Conservation (phyloP, 2,797 vertebrate species). For the Loris lydekkerianus region DNA sequence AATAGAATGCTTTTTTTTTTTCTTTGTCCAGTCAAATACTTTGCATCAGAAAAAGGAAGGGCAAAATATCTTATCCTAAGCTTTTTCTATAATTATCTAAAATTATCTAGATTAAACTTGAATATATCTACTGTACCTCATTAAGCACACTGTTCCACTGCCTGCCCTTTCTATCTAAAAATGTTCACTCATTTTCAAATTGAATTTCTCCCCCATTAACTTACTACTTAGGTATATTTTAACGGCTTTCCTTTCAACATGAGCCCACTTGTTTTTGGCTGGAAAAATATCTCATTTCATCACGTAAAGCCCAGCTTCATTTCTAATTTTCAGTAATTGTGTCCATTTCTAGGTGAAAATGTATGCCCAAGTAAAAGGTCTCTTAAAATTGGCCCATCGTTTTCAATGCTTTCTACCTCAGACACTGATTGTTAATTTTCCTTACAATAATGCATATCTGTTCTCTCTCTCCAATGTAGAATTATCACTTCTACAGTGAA, state of each 20-base stretch:
- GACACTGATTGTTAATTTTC: slow-evolving; percentile 69
- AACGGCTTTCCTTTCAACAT: slow-evolving; percentile 82
- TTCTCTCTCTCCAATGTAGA: background rate
- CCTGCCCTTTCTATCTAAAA: slow-evolving; percentile 85
- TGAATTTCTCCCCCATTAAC: slow-evolving; percentile 86
- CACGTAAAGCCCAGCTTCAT: slow-evolving; percentile 78
- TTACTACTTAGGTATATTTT: slow-evolving; percentile 85
- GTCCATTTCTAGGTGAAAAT: slow-evolving; percentile 82
- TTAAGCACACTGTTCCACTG: slow-evolving; percentile 82
- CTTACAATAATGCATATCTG: background rate
- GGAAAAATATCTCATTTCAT: slow-evolving; percentile 83
- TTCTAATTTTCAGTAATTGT: slow-evolving; percentile 84
- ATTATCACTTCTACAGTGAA: background rate
- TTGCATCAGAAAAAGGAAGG: slow-evolving; percentile 27
- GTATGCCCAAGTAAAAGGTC: slow-evolving; percentile 75
- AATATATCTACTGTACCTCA: slow-evolving; percentile 84
- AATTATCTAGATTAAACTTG: slow-evolving; percentile 86
- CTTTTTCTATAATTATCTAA: slow-evolving; percentile 84
- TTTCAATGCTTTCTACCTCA: slow-evolving; percentile 66
- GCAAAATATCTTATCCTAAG: slow-evolving; percentile 48
- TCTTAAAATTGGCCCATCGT: slow-evolving; percentile 65
- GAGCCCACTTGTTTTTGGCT: slow-evolving; percentile 82
- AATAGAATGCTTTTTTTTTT: slow-evolving; percentile 11
- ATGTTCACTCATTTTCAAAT: slow-evolving; percentile 86
- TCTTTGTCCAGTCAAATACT: slow-evolving; percentile 58